Evolutionary conservation across 2,113 vertebrate species (phyloP), one percentile per base, ranked within the genome.

Genomic region (Caranx melampygus): DNA sequence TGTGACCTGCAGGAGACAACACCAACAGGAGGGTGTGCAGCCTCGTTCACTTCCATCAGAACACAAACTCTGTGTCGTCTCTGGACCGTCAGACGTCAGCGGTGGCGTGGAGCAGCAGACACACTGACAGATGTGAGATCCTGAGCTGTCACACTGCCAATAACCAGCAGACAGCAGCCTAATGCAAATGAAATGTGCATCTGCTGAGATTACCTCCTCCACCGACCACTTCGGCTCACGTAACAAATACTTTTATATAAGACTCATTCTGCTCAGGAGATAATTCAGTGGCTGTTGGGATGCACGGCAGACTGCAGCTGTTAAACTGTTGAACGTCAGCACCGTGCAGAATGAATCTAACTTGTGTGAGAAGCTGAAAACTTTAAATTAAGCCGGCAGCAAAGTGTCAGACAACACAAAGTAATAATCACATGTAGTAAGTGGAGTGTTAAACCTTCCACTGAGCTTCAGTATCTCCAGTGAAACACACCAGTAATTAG

Each of bases 101-200:
- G 13, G 64, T 62, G 2, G 44, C 3, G 45, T 15, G 45, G 45
- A 15, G 45, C 45, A 35, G 26, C 69, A 67, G 61, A 57, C 54
- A 69, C 62, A 77, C 21, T 13, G 44, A 3, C 13, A 59, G 42
- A 63, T 21, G 57, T 35, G 58, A 75, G 0, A 62, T 0, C 16
- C 67, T 1, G 33, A 68, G 35, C 68, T 14, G 51, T 44, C 72
- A 66, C 16, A 26, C 75, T 34, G 11, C 67, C 67, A 4, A 44
- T 26, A 40, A 81, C 62, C 64, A 34, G 57, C 57, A 77, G 10
- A 52, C 2, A 0, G 2, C 2, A 21, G 40, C 42, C 18, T 20
- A 31, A 68, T 52, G 51, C 60, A 72, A 79, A 78, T 76, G 9
- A 64, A 68, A 63, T 8, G 2, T 31, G 79, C 75, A 72, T 20